Evolutionary conservation across 2,888 invertebrate genomes (phyloP), one percentile per base, ranked within the genome.

Genomic region (Caenorhabditis becei): DNA sequence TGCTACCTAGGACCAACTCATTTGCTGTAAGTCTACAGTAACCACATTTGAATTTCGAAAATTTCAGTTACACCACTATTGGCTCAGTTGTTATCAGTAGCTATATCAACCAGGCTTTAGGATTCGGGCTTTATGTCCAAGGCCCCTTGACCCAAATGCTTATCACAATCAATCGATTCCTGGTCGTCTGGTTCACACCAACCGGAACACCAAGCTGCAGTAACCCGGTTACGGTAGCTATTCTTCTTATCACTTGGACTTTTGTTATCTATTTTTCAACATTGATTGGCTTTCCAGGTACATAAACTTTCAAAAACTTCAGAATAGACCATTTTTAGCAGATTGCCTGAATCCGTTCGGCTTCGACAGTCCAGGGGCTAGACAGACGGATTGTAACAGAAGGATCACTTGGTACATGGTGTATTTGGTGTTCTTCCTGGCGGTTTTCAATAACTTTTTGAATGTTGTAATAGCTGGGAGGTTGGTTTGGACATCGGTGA

Each of bases 151-250:
- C 61, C 1, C 77, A 77, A 58, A 10, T 35, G 1, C 26, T 62
- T 18, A 61, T 67, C 7, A 23, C 77, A 20, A 32, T 62, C 1
- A 77, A 77, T 26, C 77, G 77, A 1, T 63, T 77, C 18, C 56
- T 69, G 2, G 77, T 77, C 0, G 54, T 77, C 14, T 69, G 58
- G 32, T 26, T 62, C n/a, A 28, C 53, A 4, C 49, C 72, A 23
- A 35, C 28, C 4, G 18, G 20, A 5, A 24, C 23, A 10, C 47
- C 63, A 8, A 20, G 28, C 5, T 47, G n/a, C 37, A 58, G 72
- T 70, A 61, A 37, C 41, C 58, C 26, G 24, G 28, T 59, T 26
- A 49, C 63, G 1, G 37, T 63, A 20, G 20, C n/a, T 35, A 20
- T 56, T 10, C 47, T 62, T 2, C 10, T 32, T 14, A 11, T 53